Base-by-base conservation (phyloP, 2,888 invertebrate species). In the Cepaea hortensis region DNA sequence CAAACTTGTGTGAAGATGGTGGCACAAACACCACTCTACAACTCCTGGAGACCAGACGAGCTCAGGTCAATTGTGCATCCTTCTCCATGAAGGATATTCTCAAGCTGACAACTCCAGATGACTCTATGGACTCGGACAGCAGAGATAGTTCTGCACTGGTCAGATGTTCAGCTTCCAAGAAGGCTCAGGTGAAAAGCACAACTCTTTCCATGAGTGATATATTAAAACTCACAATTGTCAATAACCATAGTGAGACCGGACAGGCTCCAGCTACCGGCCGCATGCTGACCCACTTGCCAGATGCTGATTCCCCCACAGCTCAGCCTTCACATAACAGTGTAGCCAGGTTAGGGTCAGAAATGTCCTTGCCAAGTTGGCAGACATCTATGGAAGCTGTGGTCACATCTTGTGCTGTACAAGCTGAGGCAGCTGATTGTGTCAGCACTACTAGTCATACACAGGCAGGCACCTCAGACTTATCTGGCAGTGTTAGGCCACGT, bases 81-180 rank as follows among this genome's bases (percentile, higher is more conserved):
- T 87, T 84, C n/a, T 87, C 87, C 13, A 87, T 87, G 87, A 87
- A 87, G 72, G 84, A 87, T n/a, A 87, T 87, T 55, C 65, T 87
- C 11, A 80, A 76, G 15, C 76, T 87, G 20, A 68, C 84, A n/a
- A 87, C 84, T 6, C 20, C 84, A 50, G 87, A 84, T 75, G 84
- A 87, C n/a, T 87, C 84, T 18, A 81, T 87, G 84, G 87, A 87
- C 55, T 87, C 87, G 20, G 87, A 87, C 84, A 84, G 80, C 68
- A 81, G 75, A 23, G 84, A 81, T 65, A 23, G 76, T 11, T 23
- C 72, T 15, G 65, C 87, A 55, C 55, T 73, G 13, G 70, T 62
- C 18, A 80, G 73, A 62, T 73, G 61, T 35, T 65, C 75, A 20
- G 87, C 62, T 23, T 13, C 72, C 9, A 77, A 79, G 55, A 62